These are phyloP conservation scores for Eupeodes latifasciatus DNA, from an alignment of 2,888 invertebrate genomes.

Conservation along the genomic window DNA sequence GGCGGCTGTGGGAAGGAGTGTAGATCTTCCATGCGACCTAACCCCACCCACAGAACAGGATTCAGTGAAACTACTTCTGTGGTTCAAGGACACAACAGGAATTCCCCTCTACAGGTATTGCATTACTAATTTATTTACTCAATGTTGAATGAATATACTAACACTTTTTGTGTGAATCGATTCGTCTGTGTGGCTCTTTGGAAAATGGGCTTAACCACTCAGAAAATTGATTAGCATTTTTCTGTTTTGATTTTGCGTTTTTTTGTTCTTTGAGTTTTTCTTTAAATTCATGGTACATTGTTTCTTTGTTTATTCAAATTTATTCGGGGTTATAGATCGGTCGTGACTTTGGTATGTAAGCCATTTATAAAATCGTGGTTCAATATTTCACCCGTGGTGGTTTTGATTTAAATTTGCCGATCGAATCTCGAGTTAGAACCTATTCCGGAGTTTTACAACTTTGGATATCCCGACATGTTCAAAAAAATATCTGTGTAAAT, in stretches of 20 bases:
- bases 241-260: slow-evolving; percentile 2
- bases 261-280: neutral
- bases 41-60: slow-evolving; percentile 89
- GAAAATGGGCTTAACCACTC: slow-evolving; percentile 8
- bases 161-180: slow-evolving; percentile 40
- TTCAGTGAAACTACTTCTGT: slow-evolving; percentile 92
- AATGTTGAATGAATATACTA: slow-evolving; percentile 28
- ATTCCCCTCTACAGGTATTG: slow-evolving; percentile 94
- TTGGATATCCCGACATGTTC: too few species aligned
- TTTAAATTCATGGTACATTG: too few species aligned
- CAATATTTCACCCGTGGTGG: too few species aligned
- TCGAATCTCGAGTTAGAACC: too few species aligned
- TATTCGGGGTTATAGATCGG: too few species aligned
- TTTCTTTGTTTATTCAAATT: too few species aligned
- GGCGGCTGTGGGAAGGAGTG: slow-evolving; percentile 91
- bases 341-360: too few species aligned
- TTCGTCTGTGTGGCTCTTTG: neutral
- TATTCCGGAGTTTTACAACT: too few species aligned
- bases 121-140: slow-evolving; percentile 29
- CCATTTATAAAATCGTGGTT: too few species aligned
- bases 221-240: slow-evolving; percentile 42
- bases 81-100: slow-evolving; percentile 94
- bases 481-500: too few species aligned
- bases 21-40: slow-evolving; percentile 93
- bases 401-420: too few species aligned